Evolutionary conservation across 2,888 invertebrate species (phyloP).

Genomic region (Thymelicus lineola): DNA sequence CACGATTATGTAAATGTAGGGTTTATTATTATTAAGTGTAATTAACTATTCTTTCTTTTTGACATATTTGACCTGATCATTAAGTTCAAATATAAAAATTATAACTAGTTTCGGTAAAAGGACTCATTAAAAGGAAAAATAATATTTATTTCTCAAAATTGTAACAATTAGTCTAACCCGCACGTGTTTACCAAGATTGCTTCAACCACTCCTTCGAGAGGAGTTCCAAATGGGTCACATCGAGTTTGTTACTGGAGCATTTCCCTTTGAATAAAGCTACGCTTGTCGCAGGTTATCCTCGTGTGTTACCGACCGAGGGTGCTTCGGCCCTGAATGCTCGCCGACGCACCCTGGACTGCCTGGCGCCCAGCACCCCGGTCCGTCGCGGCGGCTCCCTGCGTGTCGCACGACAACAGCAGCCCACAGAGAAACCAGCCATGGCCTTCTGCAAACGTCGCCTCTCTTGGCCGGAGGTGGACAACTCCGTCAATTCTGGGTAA

Average conservation of each 20-base stretch:
- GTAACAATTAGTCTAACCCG: no score
- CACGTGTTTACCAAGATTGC: no score
- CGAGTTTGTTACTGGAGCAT: neutral
- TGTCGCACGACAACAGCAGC: slow-evolving; percentile 83
- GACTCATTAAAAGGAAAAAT: no score
- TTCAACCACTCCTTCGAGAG: no score
- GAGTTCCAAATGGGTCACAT: no score
- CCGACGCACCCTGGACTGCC: slow-evolving; percentile 88
- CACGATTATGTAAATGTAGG: no score
- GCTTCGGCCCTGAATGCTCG: slow-evolving; percentile 82
- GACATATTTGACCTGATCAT: no score
- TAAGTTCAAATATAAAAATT: no score
- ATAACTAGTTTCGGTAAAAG: no score
- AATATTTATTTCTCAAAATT: no score
- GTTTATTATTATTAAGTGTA: no score
- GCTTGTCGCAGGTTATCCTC: slow-evolving; percentile 86
- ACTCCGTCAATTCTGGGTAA: slow-evolving; percentile 93
- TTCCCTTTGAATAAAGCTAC: neutral
- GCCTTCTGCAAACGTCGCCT: slow-evolving; percentile 91
- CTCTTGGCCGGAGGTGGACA: slow-evolving; percentile 95
- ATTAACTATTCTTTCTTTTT: no score
- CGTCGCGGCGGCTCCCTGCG: slow-evolving; percentile 86
- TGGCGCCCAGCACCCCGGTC: slow-evolving; percentile 79
- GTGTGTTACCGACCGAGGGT: slow-evolving; percentile 89
- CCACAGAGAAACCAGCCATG: slow-evolving; percentile 88